A percentile compares a stretch with the other conserved stretches of the same genome.
Evolutionary conservation across 2,113 vertebrate genomes (phyloP).

Genomic region (Mastomys natalensis): DNA sequence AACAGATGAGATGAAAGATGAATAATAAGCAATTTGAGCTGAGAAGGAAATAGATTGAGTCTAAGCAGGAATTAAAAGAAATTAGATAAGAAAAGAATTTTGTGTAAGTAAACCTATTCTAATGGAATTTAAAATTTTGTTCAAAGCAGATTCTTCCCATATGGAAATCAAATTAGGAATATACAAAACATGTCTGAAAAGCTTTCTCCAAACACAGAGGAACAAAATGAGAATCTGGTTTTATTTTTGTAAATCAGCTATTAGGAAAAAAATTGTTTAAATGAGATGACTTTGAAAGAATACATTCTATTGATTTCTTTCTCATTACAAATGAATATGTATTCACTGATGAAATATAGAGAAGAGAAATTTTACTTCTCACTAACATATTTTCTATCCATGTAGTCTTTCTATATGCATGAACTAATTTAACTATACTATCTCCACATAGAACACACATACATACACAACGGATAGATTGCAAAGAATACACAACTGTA

Average conservation of each 20-base stretch:
- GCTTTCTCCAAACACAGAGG: background rate
- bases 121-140: slow-evolving; percentile 50
- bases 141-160: slow-evolving; percentile 47
- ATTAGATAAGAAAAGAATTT: slow-evolving; percentile 60
- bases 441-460: background rate
- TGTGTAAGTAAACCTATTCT: slow-evolving; percentile 33
- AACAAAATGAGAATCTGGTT: background rate
- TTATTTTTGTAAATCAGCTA: background rate
- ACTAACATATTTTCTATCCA: background rate
- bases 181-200: slow-evolving; percentile 7
- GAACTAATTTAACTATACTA: background rate
- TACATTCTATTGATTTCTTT: slow-evolving; percentile 28
- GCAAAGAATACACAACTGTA: background rate
- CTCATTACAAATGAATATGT: background rate
- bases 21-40: background rate
- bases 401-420: background rate
- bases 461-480: background rate
- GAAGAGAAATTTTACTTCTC: background rate
- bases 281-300: background rate
- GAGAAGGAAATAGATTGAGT: slow-evolving; percentile 24
- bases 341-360: background rate
- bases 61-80: slow-evolving; percentile 55
- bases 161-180: slow-evolving; percentile 52
- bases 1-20: background rate
- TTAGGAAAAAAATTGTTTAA: slow-evolving; percentile 48